Percentiles rank a stretch among this genome's conserved stretches.
phyloP scores from a whole-genome alignment of 2,888 invertebrate genomes.

The Hirtodrosophila trivittata region DNA sequence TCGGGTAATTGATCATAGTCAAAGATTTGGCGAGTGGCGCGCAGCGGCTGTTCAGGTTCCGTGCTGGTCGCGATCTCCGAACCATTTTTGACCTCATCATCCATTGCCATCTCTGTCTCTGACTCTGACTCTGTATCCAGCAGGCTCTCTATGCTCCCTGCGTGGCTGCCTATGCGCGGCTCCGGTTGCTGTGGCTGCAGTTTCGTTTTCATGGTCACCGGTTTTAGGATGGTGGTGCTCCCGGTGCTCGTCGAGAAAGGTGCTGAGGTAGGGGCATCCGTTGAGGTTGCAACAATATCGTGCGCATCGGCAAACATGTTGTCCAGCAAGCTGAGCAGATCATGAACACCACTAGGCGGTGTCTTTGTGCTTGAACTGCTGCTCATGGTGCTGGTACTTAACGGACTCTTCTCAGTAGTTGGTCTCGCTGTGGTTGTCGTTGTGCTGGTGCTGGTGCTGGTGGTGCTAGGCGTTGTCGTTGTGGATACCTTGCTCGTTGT shows the following conservation, averaged over 20 bases:
- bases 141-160: slow-evolving; percentile 60
- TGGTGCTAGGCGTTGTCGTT: slow-evolving; percentile 7
- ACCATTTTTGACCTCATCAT: slow-evolving; percentile 38
- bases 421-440: slow-evolving; percentile 17
- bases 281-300: slow-evolving; percentile 40
- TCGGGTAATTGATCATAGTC: slow-evolving; percentile 83
- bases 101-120: no score
- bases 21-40: slow-evolving; percentile 81
- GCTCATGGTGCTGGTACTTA: slow-evolving; percentile 26
- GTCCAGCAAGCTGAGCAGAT: slow-evolving; percentile 81
- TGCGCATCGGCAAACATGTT: slow-evolving; percentile 80
- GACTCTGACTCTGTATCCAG: no score
- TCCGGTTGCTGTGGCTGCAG: slow-evolving; percentile 57
- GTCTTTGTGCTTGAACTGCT: slow-evolving; percentile 13
- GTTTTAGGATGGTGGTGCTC: slow-evolving; percentile 61
- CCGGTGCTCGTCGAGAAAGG: slow-evolving; percentile 13
- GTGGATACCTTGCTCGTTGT: slow-evolving; percentile 4
- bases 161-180: slow-evolving; percentile 69
- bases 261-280: background rate
- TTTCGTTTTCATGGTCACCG: slow-evolving; percentile 60
- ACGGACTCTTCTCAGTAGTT: slow-evolving; percentile 1
- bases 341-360: slow-evolving; percentile 72
- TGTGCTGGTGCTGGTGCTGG: slow-evolving; percentile 22
- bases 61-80: slow-evolving; percentile 63
- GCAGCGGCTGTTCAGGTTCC: slow-evolving; percentile 72